Base-by-base conservation (phyloP, 2,888 invertebrate genomes). In the Heteromurus nitidus region DNA sequence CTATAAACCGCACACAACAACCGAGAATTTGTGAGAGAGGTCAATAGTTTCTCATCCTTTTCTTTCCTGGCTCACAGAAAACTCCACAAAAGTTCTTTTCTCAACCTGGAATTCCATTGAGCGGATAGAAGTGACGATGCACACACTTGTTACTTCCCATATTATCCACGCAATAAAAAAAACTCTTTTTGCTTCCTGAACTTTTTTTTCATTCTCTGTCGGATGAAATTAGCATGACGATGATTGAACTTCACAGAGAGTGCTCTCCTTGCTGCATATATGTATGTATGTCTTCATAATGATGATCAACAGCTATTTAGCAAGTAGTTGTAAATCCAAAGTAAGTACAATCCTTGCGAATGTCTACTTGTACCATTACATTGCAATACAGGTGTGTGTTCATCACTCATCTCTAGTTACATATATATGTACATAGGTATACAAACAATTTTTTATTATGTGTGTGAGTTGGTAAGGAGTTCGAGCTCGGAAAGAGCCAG, bases 191-290 rank as follows among this genome's bases (percentile, higher is more conserved):
- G 64, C 73, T 80, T 80, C 80, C 80, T 80, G 80, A 80, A 72
- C 72, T 67, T 70, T 69, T 77, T 55, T 72, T 58, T 50, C 26
- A 74, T n/a, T 26, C 31, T 60, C 18, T 22, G 55, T 79, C 68
- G 58, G 67, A 72, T 80, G 73, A 80, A 80, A 80, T 67, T 73
- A 80, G 80, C 80, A 80, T 80, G 80, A 80, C 80, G 80, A 80
- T 80, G 80, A 73, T 67, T 80, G 80, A 80, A 80, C 80, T 73
- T 67, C 64, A 55, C 73, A 73, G 60, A 26, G 26, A 26, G 47
- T n/a, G n/a, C 47, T 11, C n/a, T 47, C 7, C n/a, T 16, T 47
- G n/a, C 47, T 3, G 47, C 13, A 36, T 36, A 13, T 36, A 47
- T 47, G 47, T 47, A 16, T 16, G 16, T 47, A 5, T 16, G 47